Evolutionary conservation across 2,797 vertebrate genomes (phyloP).

Genomic region (Enoplosus armatus): DNA sequence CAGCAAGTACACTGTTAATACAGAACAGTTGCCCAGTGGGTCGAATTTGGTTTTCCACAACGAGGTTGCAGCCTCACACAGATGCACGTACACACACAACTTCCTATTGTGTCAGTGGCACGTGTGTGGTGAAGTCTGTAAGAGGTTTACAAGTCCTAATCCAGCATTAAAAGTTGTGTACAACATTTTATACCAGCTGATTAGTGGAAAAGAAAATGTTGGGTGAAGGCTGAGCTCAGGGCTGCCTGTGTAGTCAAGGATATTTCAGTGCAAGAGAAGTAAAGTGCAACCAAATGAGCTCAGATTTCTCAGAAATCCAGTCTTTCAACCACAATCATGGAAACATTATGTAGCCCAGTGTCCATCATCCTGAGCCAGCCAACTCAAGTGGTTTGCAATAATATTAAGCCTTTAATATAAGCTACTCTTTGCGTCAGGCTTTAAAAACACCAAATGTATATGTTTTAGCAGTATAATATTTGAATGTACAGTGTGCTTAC

Average conservation of each 20-base stretch:
- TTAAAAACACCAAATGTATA: conserved; percentile 1
- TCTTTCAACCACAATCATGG: conserved; percentile 59
- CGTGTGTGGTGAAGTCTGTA: conserved; percentile 31
- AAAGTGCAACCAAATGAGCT: conserved; percentile 54
- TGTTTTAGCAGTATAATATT: background rate
- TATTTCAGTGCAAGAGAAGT: conserved; percentile 43
- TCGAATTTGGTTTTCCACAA: conserved; percentile 32
- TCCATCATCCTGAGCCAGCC: conserved; percentile 35
- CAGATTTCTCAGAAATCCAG: conserved; percentile 56
- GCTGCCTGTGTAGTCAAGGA: conserved; percentile 18
- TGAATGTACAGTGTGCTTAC: background rate
- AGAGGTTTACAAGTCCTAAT: conserved; percentile 68
- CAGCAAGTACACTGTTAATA: conserved; percentile 32
- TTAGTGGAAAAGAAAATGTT: conserved; percentile 24
- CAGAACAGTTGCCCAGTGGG: conserved; percentile 38
- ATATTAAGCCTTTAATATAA: conserved; percentile 53
- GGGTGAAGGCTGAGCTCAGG: conserved; percentile 14
- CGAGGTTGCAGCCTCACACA: conserved; percentile 6
- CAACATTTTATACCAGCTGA: conserved; percentile 39
- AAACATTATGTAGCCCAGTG: conserved; percentile 49
- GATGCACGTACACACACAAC: conserved; percentile 7
- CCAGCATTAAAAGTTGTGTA: conserved; percentile 49
- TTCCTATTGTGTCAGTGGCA: conserved; percentile 32
- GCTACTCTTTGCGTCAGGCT: conserved; percentile 1
- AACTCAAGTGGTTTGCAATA: conserved; percentile 50